Evolutionary conservation across 2,113 vertebrate species (phyloP).

Genomic region (Pachyramphus minor): DNA sequence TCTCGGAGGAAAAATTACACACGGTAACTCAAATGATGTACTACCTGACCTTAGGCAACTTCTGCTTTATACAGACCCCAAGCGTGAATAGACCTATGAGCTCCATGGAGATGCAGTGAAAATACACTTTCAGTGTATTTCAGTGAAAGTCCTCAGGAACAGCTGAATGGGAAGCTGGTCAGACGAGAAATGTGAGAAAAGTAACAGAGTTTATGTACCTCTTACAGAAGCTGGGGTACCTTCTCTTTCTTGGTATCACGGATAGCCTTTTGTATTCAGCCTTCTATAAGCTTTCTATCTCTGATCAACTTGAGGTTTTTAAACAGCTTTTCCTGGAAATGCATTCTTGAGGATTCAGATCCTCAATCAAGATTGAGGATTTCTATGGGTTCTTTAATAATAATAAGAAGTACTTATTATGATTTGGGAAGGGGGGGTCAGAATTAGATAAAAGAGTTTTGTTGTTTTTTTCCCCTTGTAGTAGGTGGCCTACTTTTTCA

Average conservation of each 20-base stretch:
- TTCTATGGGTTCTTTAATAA: neutral
- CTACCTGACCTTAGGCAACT: neutral
- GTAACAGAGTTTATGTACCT: neutral
- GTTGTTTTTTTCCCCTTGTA: neutral
- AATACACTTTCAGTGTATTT: too few species aligned
- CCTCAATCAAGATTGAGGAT: neutral
- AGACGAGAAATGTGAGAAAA: neutral
- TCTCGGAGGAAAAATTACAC: neutral
- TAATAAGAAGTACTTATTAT: neutral
- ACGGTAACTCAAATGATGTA: neutral
- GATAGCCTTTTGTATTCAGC: neutral
- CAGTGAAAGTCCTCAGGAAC: neutral
- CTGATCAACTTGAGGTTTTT: neutral
- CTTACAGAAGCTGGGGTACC: neutral
- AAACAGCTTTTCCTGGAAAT: neutral
- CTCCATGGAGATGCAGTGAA: neutral
- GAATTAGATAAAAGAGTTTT: neutral
- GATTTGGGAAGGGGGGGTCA: neutral
- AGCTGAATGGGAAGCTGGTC: neutral
- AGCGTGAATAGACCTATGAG: too few species aligned
- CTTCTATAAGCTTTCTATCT: neutral
- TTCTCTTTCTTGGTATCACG: neutral
- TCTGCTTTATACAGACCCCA: neutral
- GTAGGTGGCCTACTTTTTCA: neutral
- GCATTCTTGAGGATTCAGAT: neutral